A percentile compares a stretch with the other conserved stretches of the same genome.
phyloP scores from a whole-genome alignment of 2,888 invertebrate species.

The Orgyia antiqua region DNA sequence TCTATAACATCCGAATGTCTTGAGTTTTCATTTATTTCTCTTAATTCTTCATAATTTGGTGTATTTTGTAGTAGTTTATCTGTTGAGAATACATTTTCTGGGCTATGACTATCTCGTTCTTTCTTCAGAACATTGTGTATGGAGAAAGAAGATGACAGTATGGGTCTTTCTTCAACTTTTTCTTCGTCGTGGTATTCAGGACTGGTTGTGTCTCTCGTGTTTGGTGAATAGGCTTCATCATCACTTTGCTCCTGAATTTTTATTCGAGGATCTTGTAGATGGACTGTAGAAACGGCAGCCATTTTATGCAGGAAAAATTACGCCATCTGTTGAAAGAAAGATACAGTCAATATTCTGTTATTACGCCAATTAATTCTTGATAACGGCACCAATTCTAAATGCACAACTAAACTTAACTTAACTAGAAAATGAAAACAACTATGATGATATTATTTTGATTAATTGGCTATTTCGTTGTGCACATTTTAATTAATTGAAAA shows the following conservation, averaged over 20 bases:
- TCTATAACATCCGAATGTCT: constrained; percentile 47
- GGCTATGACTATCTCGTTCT: constrained; percentile 64
- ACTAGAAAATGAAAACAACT: too few species aligned
- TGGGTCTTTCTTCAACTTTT: constrained; percentile 47
- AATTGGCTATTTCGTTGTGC: too few species aligned
- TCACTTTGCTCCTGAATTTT: constrained; percentile 70
- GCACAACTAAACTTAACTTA: too few species aligned
- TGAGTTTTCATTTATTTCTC: constrained; percentile 35
- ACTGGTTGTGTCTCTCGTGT: constrained; percentile 58
- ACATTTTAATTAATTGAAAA: too few species aligned
- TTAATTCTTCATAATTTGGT: constrained; percentile 54
- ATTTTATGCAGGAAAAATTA: constrained; percentile 45
- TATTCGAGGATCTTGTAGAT: constrained; percentile 54
- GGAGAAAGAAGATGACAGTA: constrained; percentile 64
- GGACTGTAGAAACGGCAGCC: constrained; percentile 71
- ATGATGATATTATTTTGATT: too few species aligned
- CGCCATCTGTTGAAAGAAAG: constrained; percentile 56
- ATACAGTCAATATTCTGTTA: too few species aligned
- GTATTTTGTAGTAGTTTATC: constrained; percentile 68
- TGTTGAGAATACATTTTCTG: constrained; percentile 71
- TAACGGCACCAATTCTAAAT: too few species aligned
- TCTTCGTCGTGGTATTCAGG: constrained; percentile 65
- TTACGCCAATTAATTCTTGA: too few species aligned
- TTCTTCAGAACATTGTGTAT: constrained; percentile 73
- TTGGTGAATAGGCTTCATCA: constrained; percentile 66